Evolutionary conservation across 2,113 vertebrate species (phyloP), one percentile per base, ranked within the genome.

Genomic region (Camelus dromedarius): DNA sequence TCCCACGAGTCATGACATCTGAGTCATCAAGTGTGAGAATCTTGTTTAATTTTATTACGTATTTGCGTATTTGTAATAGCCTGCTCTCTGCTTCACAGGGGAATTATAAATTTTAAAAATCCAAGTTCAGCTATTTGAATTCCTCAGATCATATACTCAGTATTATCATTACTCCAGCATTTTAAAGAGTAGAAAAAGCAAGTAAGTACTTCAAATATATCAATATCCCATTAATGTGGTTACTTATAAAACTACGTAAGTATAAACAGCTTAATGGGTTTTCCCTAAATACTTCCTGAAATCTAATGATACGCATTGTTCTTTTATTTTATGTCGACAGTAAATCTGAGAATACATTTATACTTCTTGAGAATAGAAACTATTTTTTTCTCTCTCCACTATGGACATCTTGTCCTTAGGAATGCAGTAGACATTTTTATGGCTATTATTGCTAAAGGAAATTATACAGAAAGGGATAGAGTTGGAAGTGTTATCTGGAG

Each of bases 261-360:
- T 91, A 67, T 88, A 85, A 91, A 48, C 38, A 64, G 12, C 75
- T 92, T 84, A 75, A 89, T 83, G 50, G 58, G 54, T 96, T 96
- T 75, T 82, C 52, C 76, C 48, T 95, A 73, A 93, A 77, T 88
- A 64, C 48, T 89, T 97, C 16, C 86, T 91, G 60, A 95, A 93
- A 86, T 93, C 56, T 76, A 77, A 56, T 20, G 20, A 26, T 58
- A 69, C 48, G 20, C 72, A n/a, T 92, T 93, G 42, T 85, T 93
- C 75, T 95, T 88, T 88, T 89, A 50, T 89, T 80, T 89, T 82
- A 76, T 91, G 60, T 69, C 86, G 72, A 76, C 77, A 54, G 50
- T 76, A 97, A 96, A 90, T 83, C 88, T 86, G 28, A 50, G 30
- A 54, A 89, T 24, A 77, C 50, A 64, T 48, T 97, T 77, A 26